A percentile compares a stretch with the other conserved stretches of the same genome.
These are phyloP conservation scores for Cygnus buccinator DNA, from an alignment of 2,113 vertebrate genomes.

Conservation along the genomic window DNA sequence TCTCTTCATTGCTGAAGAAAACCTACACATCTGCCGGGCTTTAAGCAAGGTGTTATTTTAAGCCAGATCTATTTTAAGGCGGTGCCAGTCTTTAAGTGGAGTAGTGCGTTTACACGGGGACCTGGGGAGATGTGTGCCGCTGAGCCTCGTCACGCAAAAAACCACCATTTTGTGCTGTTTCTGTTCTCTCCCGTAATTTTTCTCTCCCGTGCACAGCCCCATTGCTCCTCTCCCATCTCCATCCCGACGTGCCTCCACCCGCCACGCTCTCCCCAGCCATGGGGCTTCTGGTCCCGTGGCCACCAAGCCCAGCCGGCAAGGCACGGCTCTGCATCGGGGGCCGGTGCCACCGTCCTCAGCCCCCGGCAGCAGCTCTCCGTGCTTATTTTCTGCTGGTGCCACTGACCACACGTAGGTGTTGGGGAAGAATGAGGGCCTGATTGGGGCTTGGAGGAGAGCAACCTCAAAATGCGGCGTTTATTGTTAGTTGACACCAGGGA, in stretches of 20 bases:
- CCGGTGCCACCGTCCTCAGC: background rate
- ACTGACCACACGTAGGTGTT: rapidly evolving
- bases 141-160: background rate
- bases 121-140: background rate
- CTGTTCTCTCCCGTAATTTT: background rate
- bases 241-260: background rate
- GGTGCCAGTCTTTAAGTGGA: background rate
- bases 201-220: background rate
- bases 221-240: background rate
- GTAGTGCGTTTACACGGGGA: background rate
- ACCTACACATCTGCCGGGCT: background rate
- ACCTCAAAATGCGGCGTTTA: rapidly evolving
- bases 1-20: background rate
- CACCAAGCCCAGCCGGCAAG: background rate
- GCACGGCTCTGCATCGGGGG: background rate
- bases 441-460: rapidly evolving
- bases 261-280: background rate
- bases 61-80: constrained; percentile 4
- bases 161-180: background rate
- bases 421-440: background rate
- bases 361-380: background rate
- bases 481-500: background rate
- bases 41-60: constrained; percentile 25
- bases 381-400: background rate
- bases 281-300: background rate